These are phyloP conservation scores for Larimichthys crocea DNA, from an alignment of 2,113 vertebrate species.

Conservation along the genomic window DNA sequence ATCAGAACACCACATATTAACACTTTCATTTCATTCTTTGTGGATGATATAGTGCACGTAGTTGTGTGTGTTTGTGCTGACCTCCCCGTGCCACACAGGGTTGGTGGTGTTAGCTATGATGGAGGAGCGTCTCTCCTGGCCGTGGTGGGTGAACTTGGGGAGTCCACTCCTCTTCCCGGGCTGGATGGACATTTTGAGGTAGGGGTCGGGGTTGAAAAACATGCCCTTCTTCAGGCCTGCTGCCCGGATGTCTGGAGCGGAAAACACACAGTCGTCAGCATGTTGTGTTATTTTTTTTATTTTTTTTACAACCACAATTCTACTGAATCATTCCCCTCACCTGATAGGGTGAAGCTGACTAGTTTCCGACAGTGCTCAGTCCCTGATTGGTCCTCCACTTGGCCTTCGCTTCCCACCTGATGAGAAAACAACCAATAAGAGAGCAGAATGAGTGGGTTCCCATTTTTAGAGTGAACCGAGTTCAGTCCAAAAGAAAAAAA, in stretches of 20 bases:
- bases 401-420: conserved; percentile 88
- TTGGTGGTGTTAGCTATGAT: conserved; percentile 97
- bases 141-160: conserved; percentile 94
- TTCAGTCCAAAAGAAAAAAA: not conserved
- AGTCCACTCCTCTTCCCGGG: conserved; percentile 94
- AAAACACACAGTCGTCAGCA: not conserved
- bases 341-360: conserved; percentile 95
- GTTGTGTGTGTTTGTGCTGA: conserved; percentile 55
- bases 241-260: conserved; percentile 88
- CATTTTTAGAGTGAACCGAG: not conserved
- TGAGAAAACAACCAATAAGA: conserved; percentile 36
- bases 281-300: not conserved
- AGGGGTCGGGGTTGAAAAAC: conserved; percentile 99
- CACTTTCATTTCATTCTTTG: too few relatives aligned
- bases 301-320: not conserved
- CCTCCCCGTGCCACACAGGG: conserved; percentile 96
- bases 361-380: conserved; percentile 90
- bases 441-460: not conserved
- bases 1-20: not conserved
- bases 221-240: conserved; percentile 97
- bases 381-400: conserved; percentile 87
- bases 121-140: conserved; percentile 92
- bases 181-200: conserved; percentile 97
- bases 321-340: conserved; percentile 73
- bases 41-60: too few relatives aligned